Evolutionary conservation across 2,797 vertebrate species (phyloP), one percentile per base, ranked within the genome.

Genomic region (Mus minutoides): DNA sequence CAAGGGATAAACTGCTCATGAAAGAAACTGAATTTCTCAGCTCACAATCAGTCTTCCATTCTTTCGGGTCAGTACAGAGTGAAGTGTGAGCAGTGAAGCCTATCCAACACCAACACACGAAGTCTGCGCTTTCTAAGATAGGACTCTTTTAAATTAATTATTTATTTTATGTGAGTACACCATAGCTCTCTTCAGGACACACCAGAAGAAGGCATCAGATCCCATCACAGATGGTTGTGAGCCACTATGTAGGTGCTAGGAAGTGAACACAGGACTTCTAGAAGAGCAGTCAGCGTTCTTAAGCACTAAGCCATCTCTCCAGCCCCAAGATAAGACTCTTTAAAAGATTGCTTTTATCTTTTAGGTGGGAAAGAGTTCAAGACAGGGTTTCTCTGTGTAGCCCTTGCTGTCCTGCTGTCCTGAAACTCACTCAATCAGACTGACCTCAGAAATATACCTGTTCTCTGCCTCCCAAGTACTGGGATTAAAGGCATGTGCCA

Each of bases 61-160:
- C 19, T 21, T 11, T 5, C 22, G 4, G 73, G 26, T 49, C 76
- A 85, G 54, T 31, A 46, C 11, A 82, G 31, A 79, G 43, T 60
- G 79, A 91, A 84, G 0, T 37, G 37, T 29, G 9, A 54, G 9
- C 22, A 56, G 67, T 56, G 49, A 73, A 75, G 10, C 52, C 40
- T 64, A 49, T 52, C 24, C 58, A 92, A 89, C 37, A 90, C 37
- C 54, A 69, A 88, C 16, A 31, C 1, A 13, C 17, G 49, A 40
- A 56, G 54, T n/a, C 86, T 40, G 17, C 26, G 54, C 26, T 88
- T 93, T 92, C 78, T 90, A 88, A 95, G 60, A 49, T 67, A 85
- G 67, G 60, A 49, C 19, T 49, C 82, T 85, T 49, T 34, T 67
- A 34, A 54, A 54, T 34, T 34, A 34, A 1, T n/a, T 67, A 67